Base-by-base conservation (phyloP, 35 echinoderm and acorn worm genomes). In the Chiridota heheva region DNA sequence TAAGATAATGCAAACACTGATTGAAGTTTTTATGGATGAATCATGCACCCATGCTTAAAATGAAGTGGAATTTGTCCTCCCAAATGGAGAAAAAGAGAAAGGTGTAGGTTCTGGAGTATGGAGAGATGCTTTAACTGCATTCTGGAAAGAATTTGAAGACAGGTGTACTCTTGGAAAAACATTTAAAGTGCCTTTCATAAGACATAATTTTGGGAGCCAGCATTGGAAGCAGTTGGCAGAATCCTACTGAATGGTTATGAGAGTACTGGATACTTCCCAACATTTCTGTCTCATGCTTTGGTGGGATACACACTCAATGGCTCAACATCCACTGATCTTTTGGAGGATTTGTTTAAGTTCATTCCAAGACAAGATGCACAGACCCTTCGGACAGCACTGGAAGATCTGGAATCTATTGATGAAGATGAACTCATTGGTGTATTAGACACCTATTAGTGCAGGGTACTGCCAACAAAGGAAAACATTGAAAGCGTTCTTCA, bases 61-160 rank as follows among this genome's bases (percentile, higher is more conserved):
- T 7, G 73, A 78, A 60, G 55, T 78, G 26, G 73, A 55, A 34
- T 27, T 1, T 55, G 73, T 78, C 13, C 55, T 78, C 30, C n/a
- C 73, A 13, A 78, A 60, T 78, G 73, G 73, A 36, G 47, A 78
- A 35, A 60, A 37, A 60, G 73, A 78, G 35, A 55, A 29, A 28
- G 37, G 69, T 13, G 69, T 22, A 44, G 73, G 73, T 25, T 58
- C 46, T 16, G 73, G 73, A 29, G 53, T 78, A 15, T 60, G 45
- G 73, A 56, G 73, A 27, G 73, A 78, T 36, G 26, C 25, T 20
- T 17, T 78, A 10, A 32, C 46, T n/a, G 55, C 45, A 5, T 78
- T 78, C 55, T 78, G 73, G 73, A 37, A 7, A 2, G 73, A 78
- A 25, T 78, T 78, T 60, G 45, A 78, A 37, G 73, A 78, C 25